Conservation (phyloP, 2,113 vertebrate genomes). For the Haemorhous mexicanus region DNA sequence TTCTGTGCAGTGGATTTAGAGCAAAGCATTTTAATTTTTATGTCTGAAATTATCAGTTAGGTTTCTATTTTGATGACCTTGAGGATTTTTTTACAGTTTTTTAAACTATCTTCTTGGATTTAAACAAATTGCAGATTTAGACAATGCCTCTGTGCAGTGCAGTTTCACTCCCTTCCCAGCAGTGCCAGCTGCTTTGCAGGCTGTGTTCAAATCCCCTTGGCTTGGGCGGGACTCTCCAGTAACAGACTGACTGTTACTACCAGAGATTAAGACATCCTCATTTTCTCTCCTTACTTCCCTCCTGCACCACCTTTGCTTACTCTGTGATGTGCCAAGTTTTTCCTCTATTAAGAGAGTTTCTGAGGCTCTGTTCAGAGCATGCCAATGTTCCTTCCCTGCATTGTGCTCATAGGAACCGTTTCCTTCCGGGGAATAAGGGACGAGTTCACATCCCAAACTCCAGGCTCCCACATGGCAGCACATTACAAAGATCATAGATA, state of each 20-base stretch:
- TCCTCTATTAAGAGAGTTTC: not conserved
- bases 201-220: conserved; percentile 17
- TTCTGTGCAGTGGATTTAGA: not conserved
- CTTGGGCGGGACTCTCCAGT: not conserved
- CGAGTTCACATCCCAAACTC: conserved; percentile 27
- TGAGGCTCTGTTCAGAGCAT: conserved; percentile 10
- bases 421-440: conserved; percentile 40
- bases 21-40: not conserved
- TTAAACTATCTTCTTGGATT: not conserved
- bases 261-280: conserved; percentile 9
- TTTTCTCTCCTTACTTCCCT: conserved; percentile 39
- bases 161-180: not conserved
- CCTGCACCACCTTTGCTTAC: conserved; percentile 11
- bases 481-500: conserved; percentile 47
- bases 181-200: not conserved
- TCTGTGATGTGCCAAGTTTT: not conserved
- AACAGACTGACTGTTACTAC: not conserved
- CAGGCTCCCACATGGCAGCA: conserved; percentile 33
- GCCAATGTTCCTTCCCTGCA: conserved; percentile 49
- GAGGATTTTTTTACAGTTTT: not conserved
- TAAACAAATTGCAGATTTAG: not conserved
- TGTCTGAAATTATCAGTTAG: not conserved
- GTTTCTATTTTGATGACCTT: not conserved
- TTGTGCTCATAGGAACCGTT: conserved; percentile 36
- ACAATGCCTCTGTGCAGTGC: not conserved